Conservation (phyloP, 2,888 invertebrate species). For the Cremastinae sp. region DNA sequence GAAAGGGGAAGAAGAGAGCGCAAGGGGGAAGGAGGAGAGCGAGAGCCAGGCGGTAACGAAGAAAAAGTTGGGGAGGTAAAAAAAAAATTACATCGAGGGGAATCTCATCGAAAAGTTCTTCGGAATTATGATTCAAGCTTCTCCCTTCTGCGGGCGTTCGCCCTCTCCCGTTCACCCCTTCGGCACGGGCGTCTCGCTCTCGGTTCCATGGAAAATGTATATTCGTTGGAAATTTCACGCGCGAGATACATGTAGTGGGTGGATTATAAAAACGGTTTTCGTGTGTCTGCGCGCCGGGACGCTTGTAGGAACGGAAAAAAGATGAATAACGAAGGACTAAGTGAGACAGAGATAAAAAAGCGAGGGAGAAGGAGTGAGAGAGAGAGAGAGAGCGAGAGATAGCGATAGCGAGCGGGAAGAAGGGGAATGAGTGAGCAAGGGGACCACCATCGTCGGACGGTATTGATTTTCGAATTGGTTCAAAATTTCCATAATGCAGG, state of each 20-base stretch:
- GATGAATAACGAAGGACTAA: conserved; percentile 51
- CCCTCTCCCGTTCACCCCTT: not conserved
- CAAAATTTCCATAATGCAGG: conserved; percentile 80
- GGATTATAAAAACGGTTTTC: conserved; percentile 43
- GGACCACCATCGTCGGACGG: conserved; percentile 66
- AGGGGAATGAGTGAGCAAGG: conserved; percentile 44
- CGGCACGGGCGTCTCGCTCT: not conserved
- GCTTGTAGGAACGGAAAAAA: conserved; percentile 30
- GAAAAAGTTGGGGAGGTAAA: not conserved
- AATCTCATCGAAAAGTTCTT: conserved; percentile 23
- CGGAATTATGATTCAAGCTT: conserved; percentile 28
- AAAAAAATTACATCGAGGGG: conserved; percentile 1
- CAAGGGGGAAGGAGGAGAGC: not conserved
- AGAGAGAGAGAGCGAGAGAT: conserved; percentile 24
- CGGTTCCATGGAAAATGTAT: conserved; percentile 15
- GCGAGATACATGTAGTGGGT: conserved; percentile 25
- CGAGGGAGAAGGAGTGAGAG: conserved; percentile 31
- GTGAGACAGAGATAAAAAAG: conserved; percentile 25
- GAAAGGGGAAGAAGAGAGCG: not conserved
- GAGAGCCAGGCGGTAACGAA: not conserved
- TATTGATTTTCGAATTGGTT: conserved; percentile 81
- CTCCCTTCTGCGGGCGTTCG: not conserved
- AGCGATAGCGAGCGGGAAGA: conserved; percentile 19
- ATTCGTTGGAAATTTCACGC: conserved; percentile 39
- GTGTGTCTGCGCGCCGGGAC: conserved; percentile 26